Conservation (phyloP, 2,113 vertebrate species). For the Apaloderma vittatum region DNA sequence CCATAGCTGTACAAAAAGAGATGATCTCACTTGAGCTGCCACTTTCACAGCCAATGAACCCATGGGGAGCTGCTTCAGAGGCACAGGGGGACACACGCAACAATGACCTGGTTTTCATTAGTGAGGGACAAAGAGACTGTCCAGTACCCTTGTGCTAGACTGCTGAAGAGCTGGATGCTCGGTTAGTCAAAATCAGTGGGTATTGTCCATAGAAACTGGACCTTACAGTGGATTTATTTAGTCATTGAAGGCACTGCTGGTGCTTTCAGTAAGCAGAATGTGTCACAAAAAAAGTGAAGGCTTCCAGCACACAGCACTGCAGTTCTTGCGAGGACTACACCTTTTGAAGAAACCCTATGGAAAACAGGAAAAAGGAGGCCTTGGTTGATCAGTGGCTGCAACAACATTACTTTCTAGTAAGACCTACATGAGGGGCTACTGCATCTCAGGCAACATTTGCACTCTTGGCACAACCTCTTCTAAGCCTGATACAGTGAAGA, state of each 20-base stretch:
- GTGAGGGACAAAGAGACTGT: background rate
- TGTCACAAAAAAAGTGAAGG: background rate
- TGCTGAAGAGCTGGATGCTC: background rate
- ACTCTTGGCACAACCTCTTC: background rate
- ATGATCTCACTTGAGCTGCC: background rate
- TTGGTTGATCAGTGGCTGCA: background rate
- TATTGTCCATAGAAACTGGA: background rate
- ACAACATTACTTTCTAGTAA: background rate
- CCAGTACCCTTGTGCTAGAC: background rate
- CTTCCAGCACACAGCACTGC: background rate
- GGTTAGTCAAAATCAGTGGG: background rate
- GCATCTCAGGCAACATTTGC: background rate
- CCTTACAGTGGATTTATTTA: background rate
- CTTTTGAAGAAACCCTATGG: background rate
- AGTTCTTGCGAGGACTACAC: background rate
- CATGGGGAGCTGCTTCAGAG: background rate
- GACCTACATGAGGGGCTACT: background rate
- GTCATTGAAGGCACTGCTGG: background rate
- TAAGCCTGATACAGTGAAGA: background rate
- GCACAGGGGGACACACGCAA: background rate
- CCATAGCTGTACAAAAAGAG: background rate
- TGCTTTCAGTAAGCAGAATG: background rate
- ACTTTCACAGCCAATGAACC: background rate
- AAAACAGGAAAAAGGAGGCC: background rate
- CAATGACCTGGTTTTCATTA: background rate